A percentile compares a stretch with the other conserved stretches of the same genome.
Evolutionary conservation across 1,140 invertebrate species (phyloP).

Genomic region (Arion vulgaris): DNA sequence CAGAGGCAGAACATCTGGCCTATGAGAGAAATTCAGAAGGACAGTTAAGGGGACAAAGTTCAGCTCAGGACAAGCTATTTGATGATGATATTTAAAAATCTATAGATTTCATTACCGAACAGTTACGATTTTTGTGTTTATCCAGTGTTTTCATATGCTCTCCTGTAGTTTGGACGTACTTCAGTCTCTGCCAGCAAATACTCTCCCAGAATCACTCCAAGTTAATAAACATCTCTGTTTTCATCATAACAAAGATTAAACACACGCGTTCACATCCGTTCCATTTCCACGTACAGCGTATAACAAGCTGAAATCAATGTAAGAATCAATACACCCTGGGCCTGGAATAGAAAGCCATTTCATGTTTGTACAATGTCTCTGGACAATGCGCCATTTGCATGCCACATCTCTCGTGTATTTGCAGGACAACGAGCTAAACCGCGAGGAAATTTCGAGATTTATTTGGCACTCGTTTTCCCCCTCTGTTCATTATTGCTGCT

Average conservation of each 20-base stretch:
- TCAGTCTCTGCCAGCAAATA: background rate
- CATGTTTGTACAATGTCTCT: background rate
- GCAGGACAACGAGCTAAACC: background rate
- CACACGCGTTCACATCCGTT: background rate
- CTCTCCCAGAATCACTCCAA: background rate
- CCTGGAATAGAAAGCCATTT: background rate
- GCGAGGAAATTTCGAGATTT: too few relatives aligned
- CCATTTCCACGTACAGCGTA: background rate
- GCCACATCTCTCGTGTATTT: background rate
- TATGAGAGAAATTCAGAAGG: too few relatives aligned
- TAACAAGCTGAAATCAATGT: background rate
- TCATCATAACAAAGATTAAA: background rate
- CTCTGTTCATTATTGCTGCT: too few relatives aligned
- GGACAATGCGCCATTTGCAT: conserved; percentile 10
- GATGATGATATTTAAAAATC: too few relatives aligned
- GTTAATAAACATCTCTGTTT: background rate
- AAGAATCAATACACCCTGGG: background rate
- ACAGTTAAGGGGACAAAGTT: too few relatives aligned
- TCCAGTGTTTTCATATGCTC: too few relatives aligned
- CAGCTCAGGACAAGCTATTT: too few relatives aligned
- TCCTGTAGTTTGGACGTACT: too few relatives aligned
- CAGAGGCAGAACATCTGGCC: too few relatives aligned
- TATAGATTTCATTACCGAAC: too few relatives aligned
- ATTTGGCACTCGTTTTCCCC: too few relatives aligned
- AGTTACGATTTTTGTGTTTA: too few relatives aligned